Evolutionary conservation across 1,140 invertebrate species (phyloP), one percentile per base, ranked within the genome.

Genomic region (Venturia canescens): DNA sequence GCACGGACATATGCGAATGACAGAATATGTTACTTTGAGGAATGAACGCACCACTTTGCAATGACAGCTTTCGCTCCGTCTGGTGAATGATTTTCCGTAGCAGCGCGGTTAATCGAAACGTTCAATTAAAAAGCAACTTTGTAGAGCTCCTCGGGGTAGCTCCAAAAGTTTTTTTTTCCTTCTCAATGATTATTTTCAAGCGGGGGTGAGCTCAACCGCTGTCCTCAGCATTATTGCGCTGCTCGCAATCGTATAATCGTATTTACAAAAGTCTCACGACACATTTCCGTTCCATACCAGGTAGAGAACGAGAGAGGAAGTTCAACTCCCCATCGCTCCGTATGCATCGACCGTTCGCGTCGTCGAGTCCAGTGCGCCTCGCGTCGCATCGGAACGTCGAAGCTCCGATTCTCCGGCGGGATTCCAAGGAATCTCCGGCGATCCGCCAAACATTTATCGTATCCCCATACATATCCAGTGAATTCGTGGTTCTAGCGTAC

Each of bases 31-130:
- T 53, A 57, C 29, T 23, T 53, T 44, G 7, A 74, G 29, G n/a
- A 60, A 76, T 63, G 60, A 63, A 63, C 60, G 60, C 21, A 53
- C 50, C 50, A 53, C 50, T 53, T 18, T 53, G 50, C 23, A 23
- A 13, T 23, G 60, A 63, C 60, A 63, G 11, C 23, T 71, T n/a
- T 71, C 1, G 34, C 3, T 48, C 69, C 69, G 48, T 21, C 69
- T 71, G 69, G 69, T 44, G 34, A 48, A 71, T 2, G 18, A 18
- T 48, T 48, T 26, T 48, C 21, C 21, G n/a, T n/a, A n/a, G n/a
- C 7, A 63, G 60, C 60, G 9, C 6, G 27, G n/a, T 0, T 63
- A 6, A 63, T 63, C n/a, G 21, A 21, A 9, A 71, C 69, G 34
- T n/a, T 38, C 3, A 63, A 44, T 11, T 13, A 63, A 63, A 63